Evolutionary conservation across 1,140 invertebrate genomes (phyloP), one percentile per base, ranked within the genome.

Genomic region (Drosophila triauraria): DNA sequence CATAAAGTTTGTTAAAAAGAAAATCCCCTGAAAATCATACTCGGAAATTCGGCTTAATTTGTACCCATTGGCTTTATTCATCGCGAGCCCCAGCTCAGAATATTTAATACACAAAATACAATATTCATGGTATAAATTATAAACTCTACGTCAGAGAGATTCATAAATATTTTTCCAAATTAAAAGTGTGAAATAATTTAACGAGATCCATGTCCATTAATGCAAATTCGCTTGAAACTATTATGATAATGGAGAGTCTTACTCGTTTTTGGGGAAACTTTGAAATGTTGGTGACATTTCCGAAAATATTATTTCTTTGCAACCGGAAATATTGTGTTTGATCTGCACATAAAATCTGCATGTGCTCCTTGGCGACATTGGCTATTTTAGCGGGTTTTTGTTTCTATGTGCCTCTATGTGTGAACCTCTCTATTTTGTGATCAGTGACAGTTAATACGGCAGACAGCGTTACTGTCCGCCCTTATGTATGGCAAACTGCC

Each of bases 121-220:
- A 57, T 20, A 62, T 62, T 62, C 59, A 56, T 58, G 23, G 35
- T 20, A 42, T 63, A 20, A 1, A 40, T 57, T 63, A 42, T 42
- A 20, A 56, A 30, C 12, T 53, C 46, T 59, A 50, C 64, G 46
- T 68, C 64, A 68, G 27, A 63, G 25, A 40, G 44, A 17, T 48
- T 48, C 35, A 63, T 68, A 63, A 62, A 48, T 62, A 62, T 67
- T 30, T 48, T 23, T 30, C 17, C 23, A 30, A 40, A n/a, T 15
- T 12, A 23, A 63, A 50, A 63, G 58, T 63, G 64, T 63, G 35
- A 50, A 50, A 50, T 42, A 67, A 62, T 68, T 68, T 62, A 63
- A 62, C 44, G 17, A 62, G 44, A 67, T 67, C 43, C 27, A 62
- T 25, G 44, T 40, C 57, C 13, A 12, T 5, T 3, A 25, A 59